Conservation (phyloP, 2,113 vertebrate species). For the Tetrao urogallus region DNA sequence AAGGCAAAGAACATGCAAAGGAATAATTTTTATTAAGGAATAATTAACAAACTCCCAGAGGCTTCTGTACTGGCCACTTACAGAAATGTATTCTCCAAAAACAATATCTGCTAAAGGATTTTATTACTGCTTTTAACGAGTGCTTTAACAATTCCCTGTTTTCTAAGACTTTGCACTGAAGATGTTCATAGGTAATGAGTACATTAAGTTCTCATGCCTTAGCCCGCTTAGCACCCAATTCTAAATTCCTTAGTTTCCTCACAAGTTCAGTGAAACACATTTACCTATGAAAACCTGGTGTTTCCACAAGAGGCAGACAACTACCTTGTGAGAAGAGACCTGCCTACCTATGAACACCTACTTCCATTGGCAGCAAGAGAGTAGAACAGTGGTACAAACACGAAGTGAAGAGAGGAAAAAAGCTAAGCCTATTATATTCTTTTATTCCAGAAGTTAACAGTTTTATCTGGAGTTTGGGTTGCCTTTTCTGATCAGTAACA, state of each 20-base stretch:
- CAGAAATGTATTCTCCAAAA: not conserved
- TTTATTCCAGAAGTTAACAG: not conserved
- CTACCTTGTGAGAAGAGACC: not conserved
- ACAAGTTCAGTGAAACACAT: not conserved
- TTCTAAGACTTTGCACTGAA: not conserved
- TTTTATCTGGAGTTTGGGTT: not conserved
- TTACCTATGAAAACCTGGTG: not conserved
- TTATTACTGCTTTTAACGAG: not conserved
- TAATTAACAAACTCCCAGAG: not conserved
- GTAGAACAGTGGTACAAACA: not conserved
- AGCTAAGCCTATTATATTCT: not conserved
- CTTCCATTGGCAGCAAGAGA: not conserved
- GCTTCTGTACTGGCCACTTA: not conserved
- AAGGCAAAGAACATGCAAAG: not conserved
- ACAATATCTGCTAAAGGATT: not conserved
- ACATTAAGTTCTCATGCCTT: not conserved
- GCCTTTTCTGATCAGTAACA: conserved; percentile 18
- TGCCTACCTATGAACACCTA: not conserved
- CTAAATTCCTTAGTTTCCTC: not conserved
- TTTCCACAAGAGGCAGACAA: not conserved
- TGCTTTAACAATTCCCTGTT: not conserved
- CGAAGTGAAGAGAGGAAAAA: not conserved
- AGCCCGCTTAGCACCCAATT: not conserved
- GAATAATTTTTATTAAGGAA: too few species aligned
- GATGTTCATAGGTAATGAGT: not conserved